Percentiles rank a stretch among this genome's conserved stretches.
Evolutionary conservation across 2,113 vertebrate genomes (phyloP).

Genomic region (Pseudorasbora parva): DNA sequence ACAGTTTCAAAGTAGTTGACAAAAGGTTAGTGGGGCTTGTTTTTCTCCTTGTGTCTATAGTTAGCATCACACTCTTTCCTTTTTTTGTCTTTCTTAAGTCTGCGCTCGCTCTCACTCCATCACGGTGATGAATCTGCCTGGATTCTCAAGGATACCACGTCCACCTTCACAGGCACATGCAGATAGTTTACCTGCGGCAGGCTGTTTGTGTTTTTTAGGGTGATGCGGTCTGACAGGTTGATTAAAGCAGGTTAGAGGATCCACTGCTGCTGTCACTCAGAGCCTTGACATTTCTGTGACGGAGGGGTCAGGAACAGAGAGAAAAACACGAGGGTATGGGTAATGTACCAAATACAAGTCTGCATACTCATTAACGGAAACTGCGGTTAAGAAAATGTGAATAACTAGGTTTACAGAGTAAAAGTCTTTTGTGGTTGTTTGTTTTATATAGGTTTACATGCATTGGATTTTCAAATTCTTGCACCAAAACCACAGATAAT

Average conservation of each 20-base stretch:
- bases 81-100: conserved; percentile 59
- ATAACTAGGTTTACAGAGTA: background rate
- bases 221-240: conserved; percentile 77
- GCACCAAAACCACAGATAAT: background rate
- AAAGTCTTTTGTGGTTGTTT: background rate
- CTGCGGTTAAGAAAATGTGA: background rate
- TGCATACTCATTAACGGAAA: background rate
- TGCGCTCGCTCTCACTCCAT: conserved; percentile 68
- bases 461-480: background rate
- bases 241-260: conserved; percentile 79
- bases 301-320: conserved; percentile 65
- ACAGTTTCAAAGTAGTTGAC: conserved; percentile 2
- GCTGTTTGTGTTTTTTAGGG: conserved; percentile 70
- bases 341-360: background rate
- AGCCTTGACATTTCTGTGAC: conserved; percentile 67
- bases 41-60: background rate
- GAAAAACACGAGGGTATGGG: conserved; percentile 49
- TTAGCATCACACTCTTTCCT: background rate
- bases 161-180: conserved; percentile 70
- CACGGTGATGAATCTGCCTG: conserved; percentile 75
- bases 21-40: conserved; percentile 50
- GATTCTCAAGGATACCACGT: conserved; percentile 76
- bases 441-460: background rate
- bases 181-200: conserved; percentile 57
- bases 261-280: conserved; percentile 69